phyloP scores from a whole-genome alignment of 2,797 vertebrate species.

The Valencia hispanica region DNA sequence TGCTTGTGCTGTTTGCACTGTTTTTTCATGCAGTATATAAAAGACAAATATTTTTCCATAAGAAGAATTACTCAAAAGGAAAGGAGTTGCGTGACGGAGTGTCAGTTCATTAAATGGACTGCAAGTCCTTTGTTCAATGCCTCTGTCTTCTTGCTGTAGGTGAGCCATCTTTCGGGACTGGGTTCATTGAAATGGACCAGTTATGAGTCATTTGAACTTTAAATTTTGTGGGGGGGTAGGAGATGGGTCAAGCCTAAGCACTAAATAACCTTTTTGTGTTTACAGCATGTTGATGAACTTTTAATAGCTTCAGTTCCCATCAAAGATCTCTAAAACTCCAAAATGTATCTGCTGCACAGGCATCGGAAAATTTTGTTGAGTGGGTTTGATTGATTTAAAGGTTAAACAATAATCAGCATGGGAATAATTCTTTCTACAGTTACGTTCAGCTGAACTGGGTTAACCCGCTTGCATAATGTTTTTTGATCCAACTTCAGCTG shows the following conservation, averaged over 20 bases:
- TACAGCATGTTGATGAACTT: slow-evolving; percentile 52
- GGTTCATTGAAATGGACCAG: slow-evolving; percentile 30
- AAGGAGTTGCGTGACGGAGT: slow-evolving; percentile 16
- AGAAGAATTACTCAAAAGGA: background rate
- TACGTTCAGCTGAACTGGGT: background rate
- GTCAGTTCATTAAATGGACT: slow-evolving; percentile 29
- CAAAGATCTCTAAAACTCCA: slow-evolving; percentile 41
- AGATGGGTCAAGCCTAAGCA: slow-evolving; percentile 32
- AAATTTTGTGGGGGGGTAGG: slow-evolving; percentile 15
- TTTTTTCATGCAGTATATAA: background rate
- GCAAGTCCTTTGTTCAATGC: slow-evolving; percentile 33
- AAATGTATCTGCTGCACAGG: slow-evolving; percentile 16
- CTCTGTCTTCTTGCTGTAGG: slow-evolving; percentile 24
- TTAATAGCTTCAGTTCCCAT: slow-evolving; percentile 62
- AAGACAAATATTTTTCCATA: slow-evolving; percentile 14
- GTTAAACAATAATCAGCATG: background rate
- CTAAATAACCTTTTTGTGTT: slow-evolving; percentile 66
- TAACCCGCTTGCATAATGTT: background rate
- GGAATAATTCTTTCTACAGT: background rate
- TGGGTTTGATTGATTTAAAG: slow-evolving; percentile 2
- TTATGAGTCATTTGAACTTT: slow-evolving; percentile 48
- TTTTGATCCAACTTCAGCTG: background rate
- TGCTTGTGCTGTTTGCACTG: slow-evolving; percentile 10
- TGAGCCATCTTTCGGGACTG: slow-evolving; percentile 30
- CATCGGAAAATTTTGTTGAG: slow-evolving; percentile 52